Percentiles rank a stretch among this genome's conserved stretches.
Evolutionary conservation across 1,140 invertebrate species (phyloP).

Genomic region (Nephotettix cincticeps): DNA sequence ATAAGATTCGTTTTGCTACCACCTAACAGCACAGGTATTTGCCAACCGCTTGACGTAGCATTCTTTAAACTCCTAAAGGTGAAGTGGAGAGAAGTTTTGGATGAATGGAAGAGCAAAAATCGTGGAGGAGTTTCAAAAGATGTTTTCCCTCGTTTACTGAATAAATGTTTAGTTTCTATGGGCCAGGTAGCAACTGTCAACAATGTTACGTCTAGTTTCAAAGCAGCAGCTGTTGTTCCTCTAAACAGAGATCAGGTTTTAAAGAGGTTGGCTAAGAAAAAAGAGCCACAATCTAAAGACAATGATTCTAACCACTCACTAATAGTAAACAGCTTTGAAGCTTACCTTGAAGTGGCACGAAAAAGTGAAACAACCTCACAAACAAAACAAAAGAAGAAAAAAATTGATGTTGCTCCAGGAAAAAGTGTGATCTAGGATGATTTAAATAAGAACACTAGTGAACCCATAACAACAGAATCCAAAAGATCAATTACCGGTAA

Average conservation of each 20-base stretch:
- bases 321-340: conserved; percentile 11
- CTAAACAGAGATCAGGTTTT: conserved; percentile 37
- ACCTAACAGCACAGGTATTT: conserved; percentile 48
- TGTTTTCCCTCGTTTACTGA: conserved; percentile 36
- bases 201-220: conserved; percentile 38
- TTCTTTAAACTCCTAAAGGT: conserved; percentile 46
- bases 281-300: too few species aligned
- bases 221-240: conserved; percentile 40
- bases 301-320: neutral
- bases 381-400: conserved; percentile 16
- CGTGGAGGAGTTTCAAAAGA: conserved; percentile 28
- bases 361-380: conserved; percentile 17
- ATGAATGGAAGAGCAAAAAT: conserved; percentile 39
- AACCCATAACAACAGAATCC: too few species aligned
- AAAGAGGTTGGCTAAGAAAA: conserved; percentile 27
- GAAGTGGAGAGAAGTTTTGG: conserved; percentile 45
- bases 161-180: conserved; percentile 26
- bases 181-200: conserved; percentile 33
- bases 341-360: conserved; percentile 1
- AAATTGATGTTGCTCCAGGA: conserved; percentile 16
- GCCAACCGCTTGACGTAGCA: conserved; percentile 48
- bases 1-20: conserved; percentile 47
- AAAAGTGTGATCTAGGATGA: too few species aligned
- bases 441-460: too few species aligned
- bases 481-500: too few species aligned